Conservation (phyloP, 1,140 invertebrate species). For the Trichonephila clavipes region DNA sequence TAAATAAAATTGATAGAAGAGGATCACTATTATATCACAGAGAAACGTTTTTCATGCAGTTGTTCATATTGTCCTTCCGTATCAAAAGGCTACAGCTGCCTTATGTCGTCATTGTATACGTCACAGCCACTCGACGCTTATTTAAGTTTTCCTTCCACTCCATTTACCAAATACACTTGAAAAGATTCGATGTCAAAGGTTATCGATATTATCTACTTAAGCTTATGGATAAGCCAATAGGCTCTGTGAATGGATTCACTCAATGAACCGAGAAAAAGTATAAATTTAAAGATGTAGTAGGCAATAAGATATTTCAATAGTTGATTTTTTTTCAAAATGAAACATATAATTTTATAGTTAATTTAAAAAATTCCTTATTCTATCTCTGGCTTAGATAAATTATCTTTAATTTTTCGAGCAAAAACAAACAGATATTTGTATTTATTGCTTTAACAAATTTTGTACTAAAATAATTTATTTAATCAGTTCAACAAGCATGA, state of each 20-base stretch:
- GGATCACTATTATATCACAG: too few species aligned
- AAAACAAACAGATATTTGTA: too few species aligned
- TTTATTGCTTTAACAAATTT: too few species aligned
- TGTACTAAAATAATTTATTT: too few species aligned
- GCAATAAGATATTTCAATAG: neutral
- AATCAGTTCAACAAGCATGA: too few species aligned
- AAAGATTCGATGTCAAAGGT: constrained; percentile 12
- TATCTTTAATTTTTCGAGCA: too few species aligned
- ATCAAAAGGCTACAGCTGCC: constrained; percentile 39
- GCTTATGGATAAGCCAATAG: constrained; percentile 17
- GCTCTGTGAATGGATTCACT: neutral
- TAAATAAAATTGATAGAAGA: too few species aligned
- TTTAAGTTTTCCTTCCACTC: neutral
- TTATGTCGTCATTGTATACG: constrained; percentile 4
- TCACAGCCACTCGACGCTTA: constrained; percentile 18
- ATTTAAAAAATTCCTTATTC: too few species aligned
- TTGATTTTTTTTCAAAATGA: too few species aligned
- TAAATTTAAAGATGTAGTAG: neutral
- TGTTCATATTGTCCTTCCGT: neutral
- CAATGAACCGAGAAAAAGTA: neutral
- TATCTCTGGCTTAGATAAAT: too few species aligned
- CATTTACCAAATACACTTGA: neutral
- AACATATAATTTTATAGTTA: too few species aligned
- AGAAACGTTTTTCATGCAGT: neutral
- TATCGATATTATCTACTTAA: constrained; percentile 5